Evolutionary conservation across 2,113 vertebrate species (phyloP), one percentile per base, ranked within the genome.

Genomic region (Coregonus clupeaformis): DNA sequence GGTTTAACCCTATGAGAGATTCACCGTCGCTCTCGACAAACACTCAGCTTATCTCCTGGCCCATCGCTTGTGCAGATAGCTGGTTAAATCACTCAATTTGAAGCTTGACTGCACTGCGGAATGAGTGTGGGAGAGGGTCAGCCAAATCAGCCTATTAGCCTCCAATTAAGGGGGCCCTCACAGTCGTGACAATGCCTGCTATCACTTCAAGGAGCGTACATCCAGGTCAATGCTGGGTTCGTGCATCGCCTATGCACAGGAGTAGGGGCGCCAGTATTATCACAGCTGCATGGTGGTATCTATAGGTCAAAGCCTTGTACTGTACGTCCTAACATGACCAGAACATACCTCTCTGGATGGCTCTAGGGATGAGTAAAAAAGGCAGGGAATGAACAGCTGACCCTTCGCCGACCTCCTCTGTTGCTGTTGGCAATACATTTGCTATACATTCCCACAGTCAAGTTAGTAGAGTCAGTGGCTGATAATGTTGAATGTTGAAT

Each of bases 71-170:
- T 32, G 67, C 45, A 55, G 68, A 55, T 70, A 55, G 24, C 42
- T 52, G 68, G 68, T 52, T 12, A 25, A 70, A 22, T 14, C 22
- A 55, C 45, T 70, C 68, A 69, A 69, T 69, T 49, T 69, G n/a
- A 69, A 69, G 42, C 68, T 22, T 25, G 36, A 69, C 36, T 69
- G 68, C 68, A 49, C 42, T 49, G 68, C 24, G 42, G 27, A 45
- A 69, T 49, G 5, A 49, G n/a, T 4, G 18, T 69, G 30, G 18
- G 42, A 13, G 5, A 24, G 32, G 18, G 18, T 69, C 32, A 24
- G 20, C 20, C 14, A 69, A 1, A 24, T 13, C 67, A 36, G 27
- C 7, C 29, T 36, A 13, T 36, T 68, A 32, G 18, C 16, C 16
- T 68, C 32, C 18, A 68, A 68, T 68, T 68, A 68, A 52, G 32